These are phyloP conservation scores for Thymelicus acteon DNA, from an alignment of 2,888 invertebrate species.

Conservation along the genomic window DNA sequence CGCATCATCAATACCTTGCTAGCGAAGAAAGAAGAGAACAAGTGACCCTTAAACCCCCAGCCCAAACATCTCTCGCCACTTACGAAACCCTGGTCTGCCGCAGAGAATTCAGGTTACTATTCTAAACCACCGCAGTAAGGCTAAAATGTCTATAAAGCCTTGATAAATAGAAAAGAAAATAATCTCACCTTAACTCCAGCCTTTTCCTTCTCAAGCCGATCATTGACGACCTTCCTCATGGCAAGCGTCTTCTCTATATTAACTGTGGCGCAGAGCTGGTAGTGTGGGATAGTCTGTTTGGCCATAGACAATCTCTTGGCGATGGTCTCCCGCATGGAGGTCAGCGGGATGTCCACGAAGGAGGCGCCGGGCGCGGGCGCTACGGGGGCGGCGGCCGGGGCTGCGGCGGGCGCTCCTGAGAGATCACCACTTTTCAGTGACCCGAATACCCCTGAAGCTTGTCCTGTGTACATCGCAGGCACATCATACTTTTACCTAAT, in stretches of 20 bases:
- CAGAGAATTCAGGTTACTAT: too few relatives aligned
- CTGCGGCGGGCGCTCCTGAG: constrained; percentile 62
- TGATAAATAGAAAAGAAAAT: constrained; percentile 5
- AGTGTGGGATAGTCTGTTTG: constrained; percentile 98
- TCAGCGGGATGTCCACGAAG: constrained; percentile 92
- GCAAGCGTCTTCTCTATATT: constrained; percentile 92
- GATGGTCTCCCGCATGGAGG: constrained; percentile 93
- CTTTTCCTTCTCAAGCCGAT: constrained; percentile 90
- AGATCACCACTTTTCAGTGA: constrained; percentile 94
- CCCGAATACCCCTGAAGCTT: constrained; percentile 92
- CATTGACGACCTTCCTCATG: constrained; percentile 92
- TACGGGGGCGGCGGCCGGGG: constrained; percentile 49
- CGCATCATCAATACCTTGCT: too few relatives aligned
- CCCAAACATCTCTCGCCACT: too few relatives aligned
- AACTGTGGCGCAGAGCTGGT: constrained; percentile 95
- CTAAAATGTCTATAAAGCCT: too few relatives aligned
- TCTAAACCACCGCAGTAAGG: too few relatives aligned
- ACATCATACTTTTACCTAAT: constrained; percentile 20
- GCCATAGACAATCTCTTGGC: constrained; percentile 95
- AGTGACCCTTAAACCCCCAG: too few relatives aligned
- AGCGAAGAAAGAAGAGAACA: too few relatives aligned
- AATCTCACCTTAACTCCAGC: constrained; percentile 84
- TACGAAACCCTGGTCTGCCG: too few relatives aligned
- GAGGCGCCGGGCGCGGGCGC: constrained; percentile 77
- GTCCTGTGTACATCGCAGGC: constrained; percentile 69